phyloP scores from a whole-genome alignment of 2,888 invertebrate species.

The Tetragonula carbonaria region DNA sequence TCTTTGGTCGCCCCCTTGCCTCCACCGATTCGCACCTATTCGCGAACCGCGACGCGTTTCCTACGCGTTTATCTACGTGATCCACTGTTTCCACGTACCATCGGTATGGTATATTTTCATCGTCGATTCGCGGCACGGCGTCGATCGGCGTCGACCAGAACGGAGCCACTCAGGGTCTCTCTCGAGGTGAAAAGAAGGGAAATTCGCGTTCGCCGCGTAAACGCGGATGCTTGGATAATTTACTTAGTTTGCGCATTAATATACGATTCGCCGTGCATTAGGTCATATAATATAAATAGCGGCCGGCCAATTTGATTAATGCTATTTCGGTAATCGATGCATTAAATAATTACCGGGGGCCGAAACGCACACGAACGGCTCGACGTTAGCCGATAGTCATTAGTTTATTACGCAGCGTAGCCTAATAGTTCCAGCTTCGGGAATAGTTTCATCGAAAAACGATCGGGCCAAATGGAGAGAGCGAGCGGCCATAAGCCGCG shows the following conservation, averaged over 20 bases:
- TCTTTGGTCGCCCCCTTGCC: not conserved
- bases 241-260: slow-evolving; percentile 69
- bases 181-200: not conserved
- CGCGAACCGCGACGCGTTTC: slow-evolving; percentile 8
- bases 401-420: slow-evolving; percentile 56
- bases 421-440: slow-evolving; percentile 42
- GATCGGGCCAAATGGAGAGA: slow-evolving; percentile 34
- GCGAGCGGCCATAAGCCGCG: slow-evolving; percentile 2
- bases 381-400: slow-evolving; percentile 59
- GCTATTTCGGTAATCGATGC: slow-evolving; percentile 69
- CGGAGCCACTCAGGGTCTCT: not conserved
- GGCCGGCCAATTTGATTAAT: slow-evolving; percentile 72
- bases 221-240: slow-evolving; percentile 61
- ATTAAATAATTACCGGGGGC: slow-evolving; percentile 60
- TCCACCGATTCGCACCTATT: slow-evolving; percentile 29
- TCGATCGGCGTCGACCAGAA: not conserved
- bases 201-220: slow-evolving; percentile 21
- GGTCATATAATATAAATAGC: slow-evolving; percentile 71
- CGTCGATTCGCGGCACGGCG: not conserved
- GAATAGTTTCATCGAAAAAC: slow-evolving; percentile 61
- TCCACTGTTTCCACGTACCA: not conserved
- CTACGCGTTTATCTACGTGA: not conserved
- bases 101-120: not conserved
- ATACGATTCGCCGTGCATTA: slow-evolving; percentile 71
- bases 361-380: slow-evolving; percentile 23